Evolutionary conservation across 2,113 vertebrate genomes (phyloP), one percentile per base, ranked within the genome.

Genomic region (Carettochelys insculpta): DNA sequence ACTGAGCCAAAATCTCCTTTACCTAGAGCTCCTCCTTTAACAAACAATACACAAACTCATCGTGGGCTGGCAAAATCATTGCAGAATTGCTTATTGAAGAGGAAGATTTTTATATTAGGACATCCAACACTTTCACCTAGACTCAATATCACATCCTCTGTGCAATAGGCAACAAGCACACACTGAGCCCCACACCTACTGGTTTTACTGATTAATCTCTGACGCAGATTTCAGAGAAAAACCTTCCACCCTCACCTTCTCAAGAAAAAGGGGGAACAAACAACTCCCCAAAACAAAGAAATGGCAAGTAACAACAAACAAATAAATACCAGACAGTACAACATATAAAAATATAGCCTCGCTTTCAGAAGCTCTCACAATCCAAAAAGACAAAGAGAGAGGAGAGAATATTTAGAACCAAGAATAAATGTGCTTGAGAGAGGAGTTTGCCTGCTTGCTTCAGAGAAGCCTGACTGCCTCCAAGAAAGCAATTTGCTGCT

Each of bases 361-460:
- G 16, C 58, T 17, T 31, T n/a, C 31, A 17, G 58, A 61, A 61
- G 58, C 31, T 34, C 58, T 4, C 29, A 34, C 31, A 61, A 34
- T 61, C 58, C 56, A 25, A n/a, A n/a, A n/a, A n/a, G n/a, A n/a
- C 22, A 34, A 14, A 34, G 31, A 17, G 29, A 17, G 31, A 58
- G 29, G n/a, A 14, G 29, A 61, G 58, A 61, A 41, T 6, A 43
- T 73, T 41, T 25, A 24, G 38, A 41, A 73, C 24, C 38, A 6
- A 43, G 22, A 73, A 6, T 11, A 73, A 73, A 73, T 11, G 25
- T 1, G 43, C 71, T 51, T 48, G 54, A 76, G 61, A 93, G 88
- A 87, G 31, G 48, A 94, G 73, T 77, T 95, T 92, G 83, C 77
- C 31, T 4, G 6, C 86, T 92, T 89, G 41, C 87, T 92, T 96